Percentiles rank a stretch among this genome's conserved stretches.
Evolutionary conservation across 1,140 invertebrate species (phyloP).

Genomic region (Papilio machaon): DNA sequence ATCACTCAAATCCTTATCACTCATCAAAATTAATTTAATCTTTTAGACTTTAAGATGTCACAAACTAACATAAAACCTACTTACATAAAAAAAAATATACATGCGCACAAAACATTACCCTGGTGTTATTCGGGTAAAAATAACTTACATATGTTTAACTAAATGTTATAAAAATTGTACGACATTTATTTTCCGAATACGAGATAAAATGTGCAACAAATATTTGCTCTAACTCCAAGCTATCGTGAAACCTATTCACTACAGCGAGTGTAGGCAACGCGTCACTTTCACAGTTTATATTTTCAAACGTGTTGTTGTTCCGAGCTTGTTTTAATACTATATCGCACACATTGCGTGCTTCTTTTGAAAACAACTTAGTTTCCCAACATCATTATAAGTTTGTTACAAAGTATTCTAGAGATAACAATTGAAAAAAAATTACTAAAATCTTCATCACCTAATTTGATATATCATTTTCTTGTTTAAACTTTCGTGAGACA

Average conservation of each 20-base stretch:
- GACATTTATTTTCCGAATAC: background rate
- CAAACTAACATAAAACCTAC: no score
- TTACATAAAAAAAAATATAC: no score
- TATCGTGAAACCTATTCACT: constrained; percentile 10
- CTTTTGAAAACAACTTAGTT: constrained; percentile 5
- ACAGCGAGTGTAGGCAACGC: background rate
- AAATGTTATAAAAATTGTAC: background rate
- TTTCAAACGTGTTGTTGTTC: background rate
- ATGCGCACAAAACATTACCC: no score
- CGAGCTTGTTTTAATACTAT: background rate
- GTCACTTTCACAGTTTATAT: constrained; percentile 1
- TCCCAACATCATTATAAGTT: background rate
- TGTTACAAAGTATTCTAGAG: background rate
- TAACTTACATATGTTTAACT: background rate
- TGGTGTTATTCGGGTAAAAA: background rate
- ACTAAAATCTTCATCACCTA: no score
- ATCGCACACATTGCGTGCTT: background rate
- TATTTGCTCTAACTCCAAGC: background rate
- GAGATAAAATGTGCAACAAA: background rate
- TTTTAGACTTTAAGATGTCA: no score
- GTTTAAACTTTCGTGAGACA: no score
- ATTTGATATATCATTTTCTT: no score
- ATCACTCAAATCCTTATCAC: no score
- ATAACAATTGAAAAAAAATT: no score
- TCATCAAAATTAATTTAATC: no score